Evolutionary conservation across 2,113 vertebrate species (phyloP), one percentile per base, ranked within the genome.

Genomic region (Equus przewalskii): DNA sequence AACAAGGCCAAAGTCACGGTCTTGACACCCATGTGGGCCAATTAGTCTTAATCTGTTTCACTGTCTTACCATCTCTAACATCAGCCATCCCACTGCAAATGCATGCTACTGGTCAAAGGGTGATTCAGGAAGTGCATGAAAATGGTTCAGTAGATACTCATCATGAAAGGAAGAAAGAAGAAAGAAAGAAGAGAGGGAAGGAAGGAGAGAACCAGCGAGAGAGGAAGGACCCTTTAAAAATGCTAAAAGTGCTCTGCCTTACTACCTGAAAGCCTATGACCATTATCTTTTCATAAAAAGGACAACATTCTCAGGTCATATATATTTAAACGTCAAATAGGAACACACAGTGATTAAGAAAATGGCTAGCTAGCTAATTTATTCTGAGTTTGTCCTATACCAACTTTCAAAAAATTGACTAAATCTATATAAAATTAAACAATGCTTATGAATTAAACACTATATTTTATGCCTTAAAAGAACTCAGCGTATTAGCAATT

Each of bases 401-500:
- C 96, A 64, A 96, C 46, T 87, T n/a, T 69, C 93, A 60, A 93
- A 96, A 93, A 96, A 3, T 97, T 89, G 96, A 94, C 80, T 96
- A 78, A 95, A 94, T 95, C 95, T 97, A 96, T 98, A 98, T n/a
- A 79, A 98, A 97, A 94, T 82, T 75, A 96, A 96, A 84, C 81
- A 88, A 97, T 96, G 97, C 97, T 82, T 97, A 98, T 96, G 96
- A 98, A 98, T 97, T 96, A 94, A 98, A 91, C 93, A 30, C 84
- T 1, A 46, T 76, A 89, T 64, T 97, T 97, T 70, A 78, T 19
- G 91, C 97, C 72, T 0, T 81, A 85, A 96, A 98, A 83, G 93
- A 97, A 97, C 94, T 21, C 7, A 3, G 96, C 0, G 10, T 97
- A 80, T 98, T 98, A 98, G 98, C 98, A 98, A 99, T 98, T 98